phyloP scores from a whole-genome alignment of 1,140 invertebrate genomes.

The Philopotamus ludificatus region DNA sequence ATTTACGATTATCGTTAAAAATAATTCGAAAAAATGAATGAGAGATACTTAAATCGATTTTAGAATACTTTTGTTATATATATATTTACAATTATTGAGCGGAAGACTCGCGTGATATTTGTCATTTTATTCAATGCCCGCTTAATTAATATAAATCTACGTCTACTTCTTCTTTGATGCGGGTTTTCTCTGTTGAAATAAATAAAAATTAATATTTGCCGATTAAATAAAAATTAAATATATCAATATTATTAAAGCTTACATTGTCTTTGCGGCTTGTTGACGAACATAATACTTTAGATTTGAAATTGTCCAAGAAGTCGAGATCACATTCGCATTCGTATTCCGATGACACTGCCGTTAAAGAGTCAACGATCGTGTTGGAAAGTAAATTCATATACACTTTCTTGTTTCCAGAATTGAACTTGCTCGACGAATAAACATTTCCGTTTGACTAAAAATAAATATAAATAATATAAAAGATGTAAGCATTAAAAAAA shows the following conservation, averaged over 20 bases:
- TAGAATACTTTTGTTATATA: too few species aligned
- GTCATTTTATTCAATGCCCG: too few species aligned
- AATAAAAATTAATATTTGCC: neutral
- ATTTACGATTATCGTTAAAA: too few species aligned
- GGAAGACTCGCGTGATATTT: slow-evolving; percentile 22
- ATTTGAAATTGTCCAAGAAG: neutral
- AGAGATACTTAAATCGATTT: too few species aligned
- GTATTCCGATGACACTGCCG: slow-evolving; percentile 49
- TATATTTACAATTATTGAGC: neutral
- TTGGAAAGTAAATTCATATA: slow-evolving; percentile 56
- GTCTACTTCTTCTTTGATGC: slow-evolving; percentile 10
- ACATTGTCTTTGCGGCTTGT: slow-evolving; percentile 22
- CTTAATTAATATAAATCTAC: too few species aligned
- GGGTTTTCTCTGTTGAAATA: neutral
- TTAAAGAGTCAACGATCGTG: slow-evolving; percentile 53
- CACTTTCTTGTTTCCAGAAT: slow-evolving; percentile 58
- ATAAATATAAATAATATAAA: slow-evolving; percentile 5
- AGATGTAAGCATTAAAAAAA: neutral
- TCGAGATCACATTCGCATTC: slow-evolving; percentile 54
- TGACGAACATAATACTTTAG: slow-evolving; percentile 16
- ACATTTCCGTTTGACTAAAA: slow-evolving; percentile 59
- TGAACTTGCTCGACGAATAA: slow-evolving; percentile 58
- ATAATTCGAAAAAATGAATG: too few species aligned
- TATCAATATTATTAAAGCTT: neutral
- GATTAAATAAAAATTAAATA: neutral